Evolutionary conservation across 2,888 invertebrate genomes (phyloP).

Genomic region (Sarcophaga carnaria): DNA sequence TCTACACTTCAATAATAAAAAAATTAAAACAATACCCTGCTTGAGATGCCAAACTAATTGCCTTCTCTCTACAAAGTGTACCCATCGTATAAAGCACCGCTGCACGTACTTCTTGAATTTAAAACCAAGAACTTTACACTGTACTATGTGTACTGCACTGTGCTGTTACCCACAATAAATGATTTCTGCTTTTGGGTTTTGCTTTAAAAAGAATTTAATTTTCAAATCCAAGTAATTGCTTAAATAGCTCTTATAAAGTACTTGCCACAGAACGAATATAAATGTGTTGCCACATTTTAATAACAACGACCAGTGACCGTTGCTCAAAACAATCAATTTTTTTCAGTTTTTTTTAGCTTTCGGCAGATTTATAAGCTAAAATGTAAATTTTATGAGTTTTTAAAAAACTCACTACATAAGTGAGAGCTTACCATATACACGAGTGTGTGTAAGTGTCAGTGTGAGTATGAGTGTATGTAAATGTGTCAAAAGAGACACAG

Average conservation of each 20-base stretch:
- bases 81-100: too few relatives aligned
- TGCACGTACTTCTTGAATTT: too few relatives aligned
- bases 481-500: constrained; percentile 36
- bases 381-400: constrained; percentile 27
- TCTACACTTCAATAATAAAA: too few relatives aligned
- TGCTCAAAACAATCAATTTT: background rate
- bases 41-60: too few relatives aligned
- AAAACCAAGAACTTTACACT: too few relatives aligned
- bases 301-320: constrained; percentile 38
- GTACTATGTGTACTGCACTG: too few relatives aligned
- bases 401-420: background rate
- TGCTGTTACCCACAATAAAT: too few relatives aligned
- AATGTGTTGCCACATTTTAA: background rate
- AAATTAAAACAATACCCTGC: too few relatives aligned
- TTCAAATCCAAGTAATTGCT: background rate
- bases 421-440: too few relatives aligned
- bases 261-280: background rate
- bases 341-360: background rate
- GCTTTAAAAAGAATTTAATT: background rate
- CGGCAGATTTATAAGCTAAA: constrained; percentile 46
- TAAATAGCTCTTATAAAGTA: background rate
- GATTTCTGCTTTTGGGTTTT: too few relatives aligned
- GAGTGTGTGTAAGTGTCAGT: background rate
- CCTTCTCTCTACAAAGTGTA: too few relatives aligned
- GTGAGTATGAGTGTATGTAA: constrained; percentile 3